Percentiles rank a stretch among this genome's conserved stretches.
These are phyloP conservation scores for Pachycephus smyrnensis DNA, from an alignment of 2,888 invertebrate genomes.

Conservation along the genomic window DNA sequence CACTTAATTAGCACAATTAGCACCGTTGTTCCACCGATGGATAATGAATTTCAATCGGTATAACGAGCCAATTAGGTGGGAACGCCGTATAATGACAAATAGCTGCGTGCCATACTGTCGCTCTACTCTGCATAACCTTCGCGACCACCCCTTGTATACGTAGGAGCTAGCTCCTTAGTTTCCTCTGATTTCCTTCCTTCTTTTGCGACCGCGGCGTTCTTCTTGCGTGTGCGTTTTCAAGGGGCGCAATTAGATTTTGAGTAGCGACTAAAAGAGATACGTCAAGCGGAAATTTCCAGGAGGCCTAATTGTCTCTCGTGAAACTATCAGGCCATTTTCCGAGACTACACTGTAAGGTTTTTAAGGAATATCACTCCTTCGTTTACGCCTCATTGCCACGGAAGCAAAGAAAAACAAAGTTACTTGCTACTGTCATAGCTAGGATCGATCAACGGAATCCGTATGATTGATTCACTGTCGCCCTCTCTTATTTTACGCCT, in stretches of 20 bases:
- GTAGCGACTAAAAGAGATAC: background rate
- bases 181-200: background rate
- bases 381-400: background rate
- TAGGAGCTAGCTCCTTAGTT: background rate
- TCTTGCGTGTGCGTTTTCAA: background rate
- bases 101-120: background rate
- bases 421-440: background rate
- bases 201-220: background rate
- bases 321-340: background rate
- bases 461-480: background rate
- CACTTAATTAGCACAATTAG: conserved; percentile 40
- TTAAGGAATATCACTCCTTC: background rate
- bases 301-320: background rate
- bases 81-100: background rate
- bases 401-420: background rate
- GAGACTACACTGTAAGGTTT: background rate
- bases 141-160: background rate
- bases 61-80: conserved; percentile 56
- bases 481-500: background rate
- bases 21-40: conserved; percentile 32
- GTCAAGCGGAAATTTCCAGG: background rate
- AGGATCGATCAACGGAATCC: background rate
- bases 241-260: background rate
- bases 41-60: conserved; percentile 58
- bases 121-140: background rate